Evolutionary conservation across 92 coral and sea anemone genomes (phyloP).

Genomic region (Porites divaricata): DNA sequence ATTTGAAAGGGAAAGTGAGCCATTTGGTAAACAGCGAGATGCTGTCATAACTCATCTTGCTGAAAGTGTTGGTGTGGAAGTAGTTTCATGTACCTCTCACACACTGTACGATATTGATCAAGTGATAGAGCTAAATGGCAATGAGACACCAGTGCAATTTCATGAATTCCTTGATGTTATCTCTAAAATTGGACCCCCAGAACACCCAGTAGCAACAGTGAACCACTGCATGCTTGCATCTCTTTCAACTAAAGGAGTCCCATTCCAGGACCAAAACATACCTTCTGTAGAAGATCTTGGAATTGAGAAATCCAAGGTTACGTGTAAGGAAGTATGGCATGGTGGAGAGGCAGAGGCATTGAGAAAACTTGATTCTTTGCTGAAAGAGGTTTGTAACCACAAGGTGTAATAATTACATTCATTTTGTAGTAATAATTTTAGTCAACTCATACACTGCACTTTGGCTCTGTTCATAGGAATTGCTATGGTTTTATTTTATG

Average conservation of each 20-base stretch:
- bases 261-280: conserved; percentile 41
- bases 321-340: conserved; percentile 36
- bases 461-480: too few relatives aligned
- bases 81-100: conserved; percentile 72
- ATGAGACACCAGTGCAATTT: conserved; percentile 66
- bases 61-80: conserved; percentile 65
- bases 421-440: too few relatives aligned
- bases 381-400: conserved; percentile 58
- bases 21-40: conserved; percentile 84
- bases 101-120: conserved; percentile 73
- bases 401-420: too few relatives aligned
- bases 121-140: conserved; percentile 42
- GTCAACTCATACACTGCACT: too few relatives aligned
- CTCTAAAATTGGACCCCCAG: conserved; percentile 74
- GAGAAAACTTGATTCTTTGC: conserved; percentile 51
- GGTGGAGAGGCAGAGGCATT: conserved; percentile 91
- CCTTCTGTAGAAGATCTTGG: conserved; percentile 71
- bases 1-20: conserved; percentile 84
- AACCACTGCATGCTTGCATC: conserved; percentile 23
- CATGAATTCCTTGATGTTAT: conserved; percentile 66
- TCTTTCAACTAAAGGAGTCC: conserved; percentile 10
- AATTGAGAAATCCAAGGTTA: conserved; percentile 44
- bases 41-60: conserved; percentile 75
- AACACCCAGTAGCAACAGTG: conserved; percentile 19
- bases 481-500: too few relatives aligned